Evolutionary conservation across 92 coral and sea anemone species (phyloP).

Genomic region (Parazoanthus atlanticus): DNA sequence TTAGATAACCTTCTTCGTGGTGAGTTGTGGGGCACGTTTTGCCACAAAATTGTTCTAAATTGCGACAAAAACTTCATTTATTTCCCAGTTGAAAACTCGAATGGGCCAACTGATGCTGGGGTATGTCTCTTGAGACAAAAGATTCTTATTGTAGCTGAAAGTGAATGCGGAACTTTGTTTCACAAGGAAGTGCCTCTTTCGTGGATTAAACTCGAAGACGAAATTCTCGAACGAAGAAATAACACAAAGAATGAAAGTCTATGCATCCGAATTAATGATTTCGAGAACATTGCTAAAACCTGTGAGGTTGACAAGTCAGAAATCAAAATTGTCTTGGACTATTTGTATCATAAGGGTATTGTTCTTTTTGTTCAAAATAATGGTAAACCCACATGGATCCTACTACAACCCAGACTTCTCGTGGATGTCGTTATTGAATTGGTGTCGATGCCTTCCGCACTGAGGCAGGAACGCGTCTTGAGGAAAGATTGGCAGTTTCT

Average conservation of each 20-base stretch:
- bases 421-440: conserved; percentile 47
- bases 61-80: neutral
- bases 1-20: neutral
- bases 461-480: conserved; percentile 27
- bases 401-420: conserved; percentile 51
- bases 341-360: conserved; percentile 56
- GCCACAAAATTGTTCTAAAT: conserved; percentile 14
- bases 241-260: neutral
- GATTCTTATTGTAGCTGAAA: conserved; percentile 40
- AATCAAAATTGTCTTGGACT: conserved; percentile 42
- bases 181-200: conserved; percentile 50
- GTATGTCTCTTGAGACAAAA: conserved; percentile 33
- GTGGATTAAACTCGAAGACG: conserved; percentile 65
- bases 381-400: conserved; percentile 52
- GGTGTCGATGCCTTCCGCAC: conserved; percentile 22
- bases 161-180: conserved; percentile 6
- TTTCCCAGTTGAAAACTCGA: conserved; percentile 14
- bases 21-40: neutral
- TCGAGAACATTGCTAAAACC: conserved; percentile 16
- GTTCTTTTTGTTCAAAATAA: conserved; percentile 48
- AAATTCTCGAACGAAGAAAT: conserved; percentile 20
- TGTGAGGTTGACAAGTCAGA: neutral
- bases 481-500: conserved; percentile 56
- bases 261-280: neutral
- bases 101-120: conserved; percentile 47